These are phyloP conservation scores for Trissolcus basalis DNA, from an alignment of 1,140 invertebrate species.

Conservation along the genomic window DNA sequence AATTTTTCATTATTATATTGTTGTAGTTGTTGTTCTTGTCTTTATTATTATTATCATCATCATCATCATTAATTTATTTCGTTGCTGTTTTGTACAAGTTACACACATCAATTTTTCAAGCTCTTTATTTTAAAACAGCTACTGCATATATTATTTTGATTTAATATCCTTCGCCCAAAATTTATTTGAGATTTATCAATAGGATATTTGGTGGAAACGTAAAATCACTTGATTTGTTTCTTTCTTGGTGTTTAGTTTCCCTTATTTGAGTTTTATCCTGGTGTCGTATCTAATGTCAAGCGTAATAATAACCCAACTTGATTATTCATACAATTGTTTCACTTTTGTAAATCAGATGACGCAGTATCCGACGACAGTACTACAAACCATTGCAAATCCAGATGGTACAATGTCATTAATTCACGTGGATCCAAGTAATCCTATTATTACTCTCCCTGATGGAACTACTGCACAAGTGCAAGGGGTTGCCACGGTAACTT, in stretches of 20 bases:
- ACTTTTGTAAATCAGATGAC: slow-evolving; percentile 75
- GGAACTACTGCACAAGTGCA: slow-evolving; percentile 96
- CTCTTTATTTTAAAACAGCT: too few species aligned
- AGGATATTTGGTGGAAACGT: too few species aligned
- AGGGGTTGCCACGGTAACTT: slow-evolving; percentile 88
- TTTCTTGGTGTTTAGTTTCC: slow-evolving; percentile 73
- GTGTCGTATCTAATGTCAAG: slow-evolving; percentile 39
- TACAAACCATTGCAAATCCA: slow-evolving; percentile 96
- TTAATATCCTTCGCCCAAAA: too few species aligned
- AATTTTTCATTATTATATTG: background rate
- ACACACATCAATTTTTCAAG: too few species aligned
- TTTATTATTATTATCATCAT: slow-evolving; percentile 44
- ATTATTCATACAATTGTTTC: slow-evolving; percentile 27
- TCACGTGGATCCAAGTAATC: slow-evolving; percentile 95
- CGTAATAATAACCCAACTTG: background rate
- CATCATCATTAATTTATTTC: slow-evolving; percentile 35
- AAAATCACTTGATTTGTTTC: too few species aligned
- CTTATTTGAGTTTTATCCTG: slow-evolving; percentile 72
- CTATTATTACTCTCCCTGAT: slow-evolving; percentile 95
- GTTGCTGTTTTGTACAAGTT: too few species aligned
- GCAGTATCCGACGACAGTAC: slow-evolving; percentile 91
- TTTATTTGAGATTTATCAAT: too few species aligned
- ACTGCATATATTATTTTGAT: too few species aligned
- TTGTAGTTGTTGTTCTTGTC: too few species aligned
- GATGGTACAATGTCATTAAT: slow-evolving; percentile 97